Conservation (phyloP, 2,888 invertebrate genomes). For the Bombylius major region DNA sequence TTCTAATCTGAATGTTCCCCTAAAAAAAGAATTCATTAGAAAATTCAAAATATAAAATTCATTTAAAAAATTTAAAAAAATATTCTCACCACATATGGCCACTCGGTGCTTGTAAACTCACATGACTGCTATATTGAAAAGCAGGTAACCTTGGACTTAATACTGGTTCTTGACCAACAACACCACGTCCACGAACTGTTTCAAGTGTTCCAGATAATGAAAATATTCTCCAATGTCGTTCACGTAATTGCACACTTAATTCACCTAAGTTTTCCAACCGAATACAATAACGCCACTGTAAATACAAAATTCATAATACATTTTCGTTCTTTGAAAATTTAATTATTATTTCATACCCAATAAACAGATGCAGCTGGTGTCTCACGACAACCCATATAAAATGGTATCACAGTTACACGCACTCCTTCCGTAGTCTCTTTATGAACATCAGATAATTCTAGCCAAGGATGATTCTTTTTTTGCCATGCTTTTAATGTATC, state of each 20-base stretch:
- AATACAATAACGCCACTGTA: conserved; percentile 94
- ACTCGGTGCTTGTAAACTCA: conserved; percentile 90
- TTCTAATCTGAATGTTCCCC: conserved; percentile 96
- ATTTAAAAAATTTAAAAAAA: neutral
- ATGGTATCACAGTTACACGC: conserved; percentile 94
- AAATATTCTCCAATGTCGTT: conserved; percentile 97
- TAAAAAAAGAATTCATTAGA: conserved; percentile 27
- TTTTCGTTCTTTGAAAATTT: too few species aligned
- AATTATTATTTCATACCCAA: conserved; percentile 40
- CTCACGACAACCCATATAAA: conserved; percentile 92
- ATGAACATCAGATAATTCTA: conserved; percentile 92
- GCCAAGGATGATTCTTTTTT: conserved; percentile 93
- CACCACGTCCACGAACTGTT: conserved; percentile 82
- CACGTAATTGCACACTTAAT: conserved; percentile 79
- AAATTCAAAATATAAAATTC: neutral
- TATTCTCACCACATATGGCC: conserved; percentile 52
- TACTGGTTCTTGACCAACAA: conserved; percentile 96
- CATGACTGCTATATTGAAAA: conserved; percentile 96
- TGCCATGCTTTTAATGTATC: conserved; percentile 92
- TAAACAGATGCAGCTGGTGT: conserved; percentile 84
- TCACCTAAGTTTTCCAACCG: conserved; percentile 88
- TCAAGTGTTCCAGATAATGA: conserved; percentile 87
- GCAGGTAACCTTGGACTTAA: conserved; percentile 79
- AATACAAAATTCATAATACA: conserved; percentile 10
- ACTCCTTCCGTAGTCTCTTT: conserved; percentile 94